These are phyloP conservation scores for fruit fly (Drosophila melanogaster) DNA, from an alignment of 1,140 invertebrate genomes.

Conservation along the genomic window DNA sequence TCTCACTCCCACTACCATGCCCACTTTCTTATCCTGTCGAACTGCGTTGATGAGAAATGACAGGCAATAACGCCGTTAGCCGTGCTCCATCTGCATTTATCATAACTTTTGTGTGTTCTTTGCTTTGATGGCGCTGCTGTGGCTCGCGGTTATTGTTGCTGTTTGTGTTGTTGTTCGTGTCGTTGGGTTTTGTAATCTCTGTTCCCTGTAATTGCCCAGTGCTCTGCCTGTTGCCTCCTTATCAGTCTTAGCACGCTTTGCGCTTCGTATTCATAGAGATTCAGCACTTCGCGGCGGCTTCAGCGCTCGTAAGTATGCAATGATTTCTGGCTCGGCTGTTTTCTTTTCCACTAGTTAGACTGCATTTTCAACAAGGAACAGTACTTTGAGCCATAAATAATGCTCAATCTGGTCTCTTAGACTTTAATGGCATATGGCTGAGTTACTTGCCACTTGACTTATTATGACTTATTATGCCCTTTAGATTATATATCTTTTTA, in stretches of 20 bases:
- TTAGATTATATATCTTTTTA: background rate
- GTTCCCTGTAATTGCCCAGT: slow-evolving; percentile 54
- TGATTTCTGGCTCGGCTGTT: slow-evolving; percentile 24
- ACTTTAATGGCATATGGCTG: background rate
- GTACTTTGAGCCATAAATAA: background rate
- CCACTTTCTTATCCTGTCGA: slow-evolving; percentile 16
- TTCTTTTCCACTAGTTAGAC: background rate
- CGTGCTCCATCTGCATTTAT: slow-evolving; percentile 81
- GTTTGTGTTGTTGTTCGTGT: slow-evolving; percentile 21
- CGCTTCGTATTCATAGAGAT: slow-evolving; percentile 44
- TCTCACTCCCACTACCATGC: background rate
- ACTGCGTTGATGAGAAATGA: slow-evolving; percentile 75
- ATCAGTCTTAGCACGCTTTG: slow-evolving; percentile 41
- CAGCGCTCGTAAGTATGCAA: slow-evolving; percentile 28
- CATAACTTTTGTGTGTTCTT: slow-evolving; percentile 79
- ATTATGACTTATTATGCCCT: background rate
- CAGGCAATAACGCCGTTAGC: slow-evolving; percentile 77
- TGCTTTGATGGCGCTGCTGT: slow-evolving; percentile 61
- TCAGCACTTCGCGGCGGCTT: background rate
- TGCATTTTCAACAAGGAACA: background rate
- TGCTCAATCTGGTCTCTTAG: background rate
- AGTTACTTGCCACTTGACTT: background rate
- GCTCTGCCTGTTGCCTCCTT: slow-evolving; percentile 51
- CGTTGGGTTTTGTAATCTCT: slow-evolving; percentile 41
- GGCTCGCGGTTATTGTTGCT: slow-evolving; percentile 33